Evolutionary conservation across 2,888 invertebrate genomes (phyloP), one percentile per base, ranked within the genome.

Genomic region (Cerastis leucographa): DNA sequence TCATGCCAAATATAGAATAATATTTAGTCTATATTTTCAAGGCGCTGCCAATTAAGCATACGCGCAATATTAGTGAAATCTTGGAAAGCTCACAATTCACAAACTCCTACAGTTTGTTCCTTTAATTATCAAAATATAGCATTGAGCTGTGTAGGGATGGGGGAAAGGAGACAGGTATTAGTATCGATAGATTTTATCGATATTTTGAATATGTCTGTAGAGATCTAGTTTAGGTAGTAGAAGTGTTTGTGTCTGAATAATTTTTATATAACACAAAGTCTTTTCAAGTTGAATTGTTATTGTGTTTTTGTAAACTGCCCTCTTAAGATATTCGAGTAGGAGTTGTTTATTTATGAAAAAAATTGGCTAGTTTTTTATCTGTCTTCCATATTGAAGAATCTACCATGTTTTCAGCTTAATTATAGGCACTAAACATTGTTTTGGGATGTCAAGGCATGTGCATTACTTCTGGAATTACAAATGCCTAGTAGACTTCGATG

Each of bases 101-200:
- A 84, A 83, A 88, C 81, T 85, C 84, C 80, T 75, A 78, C 81
- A 81, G 71, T 78, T 83, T 77, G 81, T 83, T 78, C 78, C 85
- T 84, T 87, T 90, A 90, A 90, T 90, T 90, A 89, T 88, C 89
- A 90, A 88, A 90, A 90, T 89, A 87, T 80, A 81, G 72, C 80
- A 84, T 70, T 86, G 81, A 87, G 87, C 81, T 62, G 70, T 7
- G 7, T 78, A 87, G 86, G 25, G 85, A 75, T 76, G 84, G n/a
- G 77, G 1, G 6, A 42, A 17, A 17, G 1, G 14, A 35, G 3
- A 0, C 9, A 65, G 62, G 70, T 70, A 66, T 74, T 61, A 61
- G 29, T 84, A 14, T 83, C 85, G 83, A 85, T 71, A 65, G n/a
- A 69, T 59, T 42, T 64, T 25, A 1, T 59, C 44, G 81, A 74